A percentile compares a stretch with the other conserved stretches of the same genome.
These are phyloP conservation scores for Thripadectes ignobilis DNA, from an alignment of 2,797 vertebrate genomes.

Conservation along the genomic window DNA sequence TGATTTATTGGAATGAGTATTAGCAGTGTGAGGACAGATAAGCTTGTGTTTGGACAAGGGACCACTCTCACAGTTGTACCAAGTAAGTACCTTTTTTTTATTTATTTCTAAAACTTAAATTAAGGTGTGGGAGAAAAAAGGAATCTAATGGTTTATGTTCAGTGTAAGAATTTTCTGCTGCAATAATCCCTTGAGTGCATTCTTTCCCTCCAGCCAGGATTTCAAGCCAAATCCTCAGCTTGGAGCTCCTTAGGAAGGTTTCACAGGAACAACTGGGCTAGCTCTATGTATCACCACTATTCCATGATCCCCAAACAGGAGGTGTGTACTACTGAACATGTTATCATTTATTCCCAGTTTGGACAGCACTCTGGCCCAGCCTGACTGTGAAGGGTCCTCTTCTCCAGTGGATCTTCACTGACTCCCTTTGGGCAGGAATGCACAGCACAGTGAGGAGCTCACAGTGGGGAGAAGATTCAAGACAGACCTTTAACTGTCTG, in stretches of 20 bases:
- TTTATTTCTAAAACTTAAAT: background rate
- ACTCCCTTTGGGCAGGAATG: background rate
- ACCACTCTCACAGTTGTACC: background rate
- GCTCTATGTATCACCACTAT: background rate
- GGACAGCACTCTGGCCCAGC: background rate
- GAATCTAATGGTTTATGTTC: background rate
- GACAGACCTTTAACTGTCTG: background rate
- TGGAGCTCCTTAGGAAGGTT: background rate
- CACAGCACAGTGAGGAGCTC: background rate
- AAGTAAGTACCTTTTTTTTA: slow-evolving; percentile 13
- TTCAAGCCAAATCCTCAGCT: background rate
- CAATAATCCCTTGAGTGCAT: background rate
- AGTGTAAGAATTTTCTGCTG: background rate
- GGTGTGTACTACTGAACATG: background rate
- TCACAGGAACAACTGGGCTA: background rate
- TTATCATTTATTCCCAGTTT: background rate
- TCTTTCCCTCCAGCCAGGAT: background rate
- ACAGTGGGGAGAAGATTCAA: background rate
- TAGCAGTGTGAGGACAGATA: background rate
- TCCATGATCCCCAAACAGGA: background rate
- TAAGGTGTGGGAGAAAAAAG: background rate
- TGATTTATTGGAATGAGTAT: background rate
- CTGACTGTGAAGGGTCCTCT: background rate
- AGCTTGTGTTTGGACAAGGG: background rate
- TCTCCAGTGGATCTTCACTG: background rate